Evolutionary conservation across 2,888 invertebrate species (phyloP).

Genomic region (Dione juno): DNA sequence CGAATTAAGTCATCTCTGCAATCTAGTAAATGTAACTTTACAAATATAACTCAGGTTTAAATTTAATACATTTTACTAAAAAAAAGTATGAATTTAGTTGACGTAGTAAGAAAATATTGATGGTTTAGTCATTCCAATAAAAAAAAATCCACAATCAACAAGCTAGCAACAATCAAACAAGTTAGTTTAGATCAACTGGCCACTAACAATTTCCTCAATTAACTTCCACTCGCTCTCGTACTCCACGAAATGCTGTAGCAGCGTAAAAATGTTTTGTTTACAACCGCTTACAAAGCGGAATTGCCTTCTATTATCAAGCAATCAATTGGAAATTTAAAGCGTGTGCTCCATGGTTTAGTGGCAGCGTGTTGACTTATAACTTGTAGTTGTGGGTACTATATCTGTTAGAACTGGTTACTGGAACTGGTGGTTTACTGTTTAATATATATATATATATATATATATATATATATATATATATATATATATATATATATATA

Average conservation of each 20-base stretch:
- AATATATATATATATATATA: no score
- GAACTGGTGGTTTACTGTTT: no score
- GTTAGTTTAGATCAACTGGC: constrained; percentile 18
- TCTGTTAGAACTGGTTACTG: no score
- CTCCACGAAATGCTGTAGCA: not conserved
- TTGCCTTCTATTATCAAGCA: constrained; percentile 2
- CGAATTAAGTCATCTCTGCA: no score
- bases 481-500: no score
- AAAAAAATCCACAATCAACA: not conserved
- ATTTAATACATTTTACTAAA: not conserved
- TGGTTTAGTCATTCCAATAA: not conserved
- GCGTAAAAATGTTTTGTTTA: constrained; percentile 22
- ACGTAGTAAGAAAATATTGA: not conserved
- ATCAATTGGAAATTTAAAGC: not conserved
- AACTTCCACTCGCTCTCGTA: constrained; percentile 12
- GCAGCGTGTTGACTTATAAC: not conserved
- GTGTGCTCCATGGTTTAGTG: not conserved
- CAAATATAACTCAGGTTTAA: no score
- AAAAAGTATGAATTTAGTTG: no score
- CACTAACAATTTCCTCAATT: constrained; percentile 30
- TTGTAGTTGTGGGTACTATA: not conserved
- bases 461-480: no score
- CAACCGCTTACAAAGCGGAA: constrained; percentile 14
- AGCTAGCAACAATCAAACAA: constrained; percentile 13
- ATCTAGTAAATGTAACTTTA: no score